phyloP scores from a whole-genome alignment of 92 coral and sea anemone species.

The Heteractis magnifica region DNA sequence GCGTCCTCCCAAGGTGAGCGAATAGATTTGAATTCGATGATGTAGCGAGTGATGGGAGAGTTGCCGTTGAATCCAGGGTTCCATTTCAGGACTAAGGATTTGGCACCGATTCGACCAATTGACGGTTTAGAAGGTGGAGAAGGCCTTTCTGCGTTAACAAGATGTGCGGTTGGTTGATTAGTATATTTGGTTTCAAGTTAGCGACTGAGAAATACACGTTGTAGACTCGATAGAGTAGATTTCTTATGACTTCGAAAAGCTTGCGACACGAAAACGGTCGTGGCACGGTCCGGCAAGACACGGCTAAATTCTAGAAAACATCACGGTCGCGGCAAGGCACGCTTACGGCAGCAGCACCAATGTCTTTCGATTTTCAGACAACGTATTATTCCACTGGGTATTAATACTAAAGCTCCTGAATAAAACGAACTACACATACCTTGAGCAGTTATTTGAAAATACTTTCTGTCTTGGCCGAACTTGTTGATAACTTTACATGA shows the following conservation, averaged over 20 bases:
- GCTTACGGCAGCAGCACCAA: too few species aligned
- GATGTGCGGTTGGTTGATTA: background rate
- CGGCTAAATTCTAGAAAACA: too few species aligned
- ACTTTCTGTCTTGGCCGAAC: conserved; percentile 65
- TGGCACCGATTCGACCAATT: conserved; percentile 47
- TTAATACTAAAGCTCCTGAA: too few species aligned
- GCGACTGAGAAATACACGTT: too few species aligned
- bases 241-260: too few species aligned
- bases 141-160: conserved; percentile 65
- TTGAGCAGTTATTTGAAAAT: conserved; percentile 63
- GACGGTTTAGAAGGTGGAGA: conserved; percentile 65
- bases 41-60: conserved; percentile 58
- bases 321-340: too few species aligned
- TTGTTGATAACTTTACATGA: conserved; percentile 74
- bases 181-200: background rate
- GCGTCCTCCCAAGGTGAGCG: conserved; percentile 37
- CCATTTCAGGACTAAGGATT: conserved; percentile 73
- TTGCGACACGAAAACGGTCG: too few species aligned
- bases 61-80: conserved; percentile 68
- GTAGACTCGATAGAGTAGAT: too few species aligned
- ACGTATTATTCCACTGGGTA: too few species aligned
- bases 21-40: conserved; percentile 63
- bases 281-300: too few species aligned
- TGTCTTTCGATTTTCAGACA: too few species aligned
- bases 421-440: conserved; percentile 37